phyloP scores from a whole-genome alignment of 2,113 vertebrate genomes.

The Epinephelus moara region DNA sequence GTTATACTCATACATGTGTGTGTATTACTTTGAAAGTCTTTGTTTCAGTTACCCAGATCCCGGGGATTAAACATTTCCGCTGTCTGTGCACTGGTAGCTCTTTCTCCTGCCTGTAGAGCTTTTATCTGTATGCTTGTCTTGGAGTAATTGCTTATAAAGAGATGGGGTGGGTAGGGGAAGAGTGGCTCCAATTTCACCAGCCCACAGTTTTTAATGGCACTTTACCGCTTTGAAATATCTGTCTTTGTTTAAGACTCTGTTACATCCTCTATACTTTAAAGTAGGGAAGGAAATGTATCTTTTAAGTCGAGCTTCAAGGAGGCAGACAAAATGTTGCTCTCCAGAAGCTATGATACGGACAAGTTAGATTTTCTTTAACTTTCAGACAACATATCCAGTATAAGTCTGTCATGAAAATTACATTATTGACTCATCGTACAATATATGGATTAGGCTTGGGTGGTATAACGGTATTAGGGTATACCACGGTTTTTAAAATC shows the following conservation, averaged over 20 bases:
- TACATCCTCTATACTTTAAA: not conserved
- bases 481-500: too few species aligned
- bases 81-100: slow-evolving; percentile 1
- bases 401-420: too few species aligned
- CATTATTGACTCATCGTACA: too few species aligned
- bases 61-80: slow-evolving; percentile 48
- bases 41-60: slow-evolving; percentile 32
- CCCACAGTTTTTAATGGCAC: slow-evolving; percentile 23
- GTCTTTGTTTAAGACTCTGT: slow-evolving; percentile 12
- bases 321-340: not conserved
- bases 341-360: not conserved
- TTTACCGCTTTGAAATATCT: slow-evolving; percentile 28
- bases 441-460: too few species aligned
- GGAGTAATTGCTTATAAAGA: slow-evolving; percentile 31
- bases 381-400: not conserved
- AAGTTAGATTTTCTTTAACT: not conserved
- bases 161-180: not conserved
- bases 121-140: slow-evolving; percentile 24
- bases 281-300: not conserved
- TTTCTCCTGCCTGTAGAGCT: not conserved
- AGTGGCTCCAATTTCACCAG: slow-evolving; percentile 33
- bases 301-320: slow-evolving; percentile 1
- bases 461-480: too few species aligned
- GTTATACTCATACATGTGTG: slow-evolving; percentile 10
- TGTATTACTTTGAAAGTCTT: slow-evolving; percentile 21